A percentile compares a stretch with the other conserved stretches of the same genome.
phyloP scores from a whole-genome alignment of 2,797 vertebrate genomes.

The Urophycis tenuis region DNA sequence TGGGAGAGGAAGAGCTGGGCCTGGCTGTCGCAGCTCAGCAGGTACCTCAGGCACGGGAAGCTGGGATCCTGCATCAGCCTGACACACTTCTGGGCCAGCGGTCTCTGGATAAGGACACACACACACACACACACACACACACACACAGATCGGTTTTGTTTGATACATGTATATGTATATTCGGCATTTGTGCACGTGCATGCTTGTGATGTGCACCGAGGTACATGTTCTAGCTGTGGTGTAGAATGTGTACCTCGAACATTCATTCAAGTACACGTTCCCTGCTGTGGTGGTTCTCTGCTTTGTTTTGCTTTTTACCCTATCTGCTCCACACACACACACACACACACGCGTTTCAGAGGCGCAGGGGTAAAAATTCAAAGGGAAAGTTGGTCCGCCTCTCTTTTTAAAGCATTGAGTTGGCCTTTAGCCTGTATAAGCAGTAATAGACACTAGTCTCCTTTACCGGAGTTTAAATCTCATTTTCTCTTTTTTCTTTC shows the following conservation, averaged over 20 bases:
- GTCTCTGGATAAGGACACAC: slow-evolving; percentile 70
- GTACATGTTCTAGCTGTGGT: too few species aligned
- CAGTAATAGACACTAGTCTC: too few species aligned
- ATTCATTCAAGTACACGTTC: neutral
- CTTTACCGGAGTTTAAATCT: too few species aligned
- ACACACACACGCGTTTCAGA: too few species aligned
- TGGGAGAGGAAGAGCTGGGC: slow-evolving; percentile 81
- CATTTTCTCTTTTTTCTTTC: too few species aligned
- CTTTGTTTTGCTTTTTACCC: neutral
- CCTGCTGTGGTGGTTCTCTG: neutral
- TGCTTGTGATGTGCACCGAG: neutral
- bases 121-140: neutral
- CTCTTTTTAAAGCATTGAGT: too few species aligned
- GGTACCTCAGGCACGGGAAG: slow-evolving; percentile 85
- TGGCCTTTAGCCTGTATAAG: too few species aligned
- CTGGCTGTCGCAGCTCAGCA: slow-evolving; percentile 78
- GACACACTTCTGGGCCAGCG: slow-evolving; percentile 76
- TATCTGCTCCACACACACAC: neutral
- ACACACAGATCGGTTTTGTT: neutral
- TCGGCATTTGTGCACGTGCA: neutral
- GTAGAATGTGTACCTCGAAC: too few species aligned
- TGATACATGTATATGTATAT: neutral
- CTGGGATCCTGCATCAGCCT: slow-evolving; percentile 90
- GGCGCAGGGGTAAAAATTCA: too few species aligned
- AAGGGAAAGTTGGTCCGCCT: too few species aligned